Evolutionary conservation across 2,888 invertebrate genomes (phyloP).

Genomic region (Eupithecia subumbrata): DNA sequence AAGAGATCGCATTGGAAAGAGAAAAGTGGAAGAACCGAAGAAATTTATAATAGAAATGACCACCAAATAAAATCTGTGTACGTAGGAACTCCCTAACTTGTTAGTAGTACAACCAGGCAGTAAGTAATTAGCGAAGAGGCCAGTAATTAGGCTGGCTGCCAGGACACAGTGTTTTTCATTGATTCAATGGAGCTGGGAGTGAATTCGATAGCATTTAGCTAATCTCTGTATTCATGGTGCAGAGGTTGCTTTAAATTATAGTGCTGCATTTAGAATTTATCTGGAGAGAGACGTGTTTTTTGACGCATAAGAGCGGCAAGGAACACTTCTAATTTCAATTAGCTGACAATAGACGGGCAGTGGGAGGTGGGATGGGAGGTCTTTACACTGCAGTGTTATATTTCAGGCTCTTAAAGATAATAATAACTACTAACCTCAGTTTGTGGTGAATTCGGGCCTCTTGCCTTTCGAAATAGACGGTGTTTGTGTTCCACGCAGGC

Average conservation of each 20-base stretch:
- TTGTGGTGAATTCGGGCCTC: no score
- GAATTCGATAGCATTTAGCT: slow-evolving; percentile 46
- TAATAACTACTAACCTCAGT: no score
- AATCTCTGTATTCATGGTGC: slow-evolving; percentile 42
- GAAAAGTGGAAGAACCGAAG: no score
- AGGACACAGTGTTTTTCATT: slow-evolving; percentile 45
- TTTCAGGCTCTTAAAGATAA: no score
- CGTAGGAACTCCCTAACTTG: background rate
- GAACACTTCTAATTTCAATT: no score
- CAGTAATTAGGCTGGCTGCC: slow-evolving; percentile 51
- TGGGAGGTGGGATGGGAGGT: no score
- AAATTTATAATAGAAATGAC: background rate
- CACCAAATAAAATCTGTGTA: background rate
- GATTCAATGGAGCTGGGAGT: slow-evolving; percentile 43
- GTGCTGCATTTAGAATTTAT: slow-evolving; percentile 2
- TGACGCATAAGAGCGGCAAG: background rate
- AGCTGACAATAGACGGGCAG: no score
- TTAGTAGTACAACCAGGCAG: slow-evolving; percentile 33
- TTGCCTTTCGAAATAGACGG: no score
- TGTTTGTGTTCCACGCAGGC: no score
- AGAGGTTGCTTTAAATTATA: slow-evolving; percentile 14
- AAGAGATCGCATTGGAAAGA: no score
- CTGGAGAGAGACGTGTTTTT: background rate
- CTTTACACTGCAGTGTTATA: no score
- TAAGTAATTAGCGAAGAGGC: slow-evolving; percentile 49